A percentile compares a stretch with the other conserved stretches of the same genome.
Conservation (phyloP, 2,888 invertebrate genomes). For the Lordiphosa fenestrarum region DNA sequence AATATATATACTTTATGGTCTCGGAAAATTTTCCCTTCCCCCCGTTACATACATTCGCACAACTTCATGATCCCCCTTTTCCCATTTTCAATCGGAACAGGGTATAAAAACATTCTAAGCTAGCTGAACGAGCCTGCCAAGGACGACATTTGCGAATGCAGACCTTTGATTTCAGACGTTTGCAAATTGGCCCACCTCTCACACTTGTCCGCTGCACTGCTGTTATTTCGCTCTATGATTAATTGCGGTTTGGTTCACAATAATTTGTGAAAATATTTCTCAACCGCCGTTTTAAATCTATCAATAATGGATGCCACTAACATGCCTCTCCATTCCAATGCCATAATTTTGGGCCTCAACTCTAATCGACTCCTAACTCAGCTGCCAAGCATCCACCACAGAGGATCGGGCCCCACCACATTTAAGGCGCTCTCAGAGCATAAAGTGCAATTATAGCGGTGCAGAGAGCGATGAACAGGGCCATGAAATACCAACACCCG, state of each 20-base stretch:
- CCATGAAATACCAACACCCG: conserved; percentile 71
- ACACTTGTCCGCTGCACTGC: neutral
- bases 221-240: conserved; percentile 20
- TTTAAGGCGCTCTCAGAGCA: conserved; percentile 56
- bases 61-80: too few species aligned
- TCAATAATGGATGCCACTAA: conserved; percentile 11
- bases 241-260: neutral
- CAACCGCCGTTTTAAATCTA: conserved; percentile 8
- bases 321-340: conserved; percentile 8
- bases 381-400: conserved; percentile 12
- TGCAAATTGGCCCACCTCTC: too few species aligned
- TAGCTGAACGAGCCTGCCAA: too few species aligned
- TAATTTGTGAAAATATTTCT: too few species aligned
- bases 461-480: conserved; percentile 32
- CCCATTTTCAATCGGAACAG: too few species aligned
- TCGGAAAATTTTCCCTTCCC: too few species aligned
- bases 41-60: too few species aligned
- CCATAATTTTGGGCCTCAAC: conserved; percentile 18
- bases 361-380: conserved; percentile 30
- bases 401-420: conserved; percentile 38
- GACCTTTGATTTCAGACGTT: too few species aligned
- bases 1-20: too few species aligned
- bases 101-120: too few species aligned
- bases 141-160: too few species aligned
- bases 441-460: conserved; percentile 67